Evolutionary conservation across 2,113 vertebrate species (phyloP).

Genomic region (Cricetomys ansorgei): DNA sequence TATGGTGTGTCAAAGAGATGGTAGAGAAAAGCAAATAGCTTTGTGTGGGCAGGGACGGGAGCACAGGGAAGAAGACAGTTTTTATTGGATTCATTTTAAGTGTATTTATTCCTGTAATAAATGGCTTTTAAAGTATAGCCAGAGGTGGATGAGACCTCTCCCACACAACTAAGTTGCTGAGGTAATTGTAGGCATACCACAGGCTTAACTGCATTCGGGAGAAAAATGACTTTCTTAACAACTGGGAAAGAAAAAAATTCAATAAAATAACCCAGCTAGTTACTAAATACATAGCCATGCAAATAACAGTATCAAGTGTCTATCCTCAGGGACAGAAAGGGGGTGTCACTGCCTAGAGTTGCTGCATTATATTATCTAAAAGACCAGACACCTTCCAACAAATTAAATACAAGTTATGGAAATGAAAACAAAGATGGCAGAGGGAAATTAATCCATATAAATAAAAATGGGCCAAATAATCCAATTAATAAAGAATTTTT

Average conservation of each 20-base stretch:
- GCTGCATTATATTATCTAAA: background rate
- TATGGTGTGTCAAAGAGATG: background rate
- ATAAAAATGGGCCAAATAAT: background rate
- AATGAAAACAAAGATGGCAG: background rate
- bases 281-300: background rate
- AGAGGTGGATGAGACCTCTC: background rate
- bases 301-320: background rate
- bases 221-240: background rate
- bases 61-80: background rate
- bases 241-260: background rate
- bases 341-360: background rate
- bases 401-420: background rate
- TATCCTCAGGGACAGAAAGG: background rate
- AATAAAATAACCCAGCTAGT: background rate
- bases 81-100: background rate
- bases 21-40: background rate
- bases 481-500: background rate
- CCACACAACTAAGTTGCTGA: background rate
- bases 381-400: background rate
- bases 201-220: background rate
- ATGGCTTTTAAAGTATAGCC: background rate
- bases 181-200: background rate
- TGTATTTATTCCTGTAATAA: background rate
- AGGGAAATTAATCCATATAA: conserved; percentile 6
- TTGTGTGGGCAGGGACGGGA: background rate